Evolutionary conservation across 2,113 vertebrate genomes (phyloP).

Genomic region (Scatophagus argus): DNA sequence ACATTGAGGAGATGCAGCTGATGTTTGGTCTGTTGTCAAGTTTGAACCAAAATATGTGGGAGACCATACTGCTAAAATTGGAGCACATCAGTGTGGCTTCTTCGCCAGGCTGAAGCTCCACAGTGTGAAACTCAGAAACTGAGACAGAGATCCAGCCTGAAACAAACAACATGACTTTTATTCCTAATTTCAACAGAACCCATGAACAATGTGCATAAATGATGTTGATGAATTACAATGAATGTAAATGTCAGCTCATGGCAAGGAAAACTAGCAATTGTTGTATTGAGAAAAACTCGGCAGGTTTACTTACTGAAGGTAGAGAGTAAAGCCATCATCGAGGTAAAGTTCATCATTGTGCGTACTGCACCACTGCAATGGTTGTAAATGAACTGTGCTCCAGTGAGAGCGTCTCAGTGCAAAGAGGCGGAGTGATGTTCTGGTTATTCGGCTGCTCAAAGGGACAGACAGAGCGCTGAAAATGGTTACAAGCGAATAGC

Average conservation of each 20-base stretch:
- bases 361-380: neutral
- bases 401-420: neutral
- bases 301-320: conserved; percentile 15
- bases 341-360: conserved; percentile 12
- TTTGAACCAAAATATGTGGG: neutral
- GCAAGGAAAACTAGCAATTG: neutral
- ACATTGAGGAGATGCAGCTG: conserved; percentile 23
- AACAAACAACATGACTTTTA: neutral
- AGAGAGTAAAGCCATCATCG: conserved; percentile 17
- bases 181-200: neutral
- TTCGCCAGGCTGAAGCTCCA: neutral
- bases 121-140: neutral
- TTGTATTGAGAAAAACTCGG: neutral
- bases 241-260: neutral
- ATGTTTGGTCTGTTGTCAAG: accelerated
- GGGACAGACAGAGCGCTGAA: no score
- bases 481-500: no score
- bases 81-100: conserved; percentile 5
- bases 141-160: conserved; percentile 32
- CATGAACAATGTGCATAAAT: neutral
- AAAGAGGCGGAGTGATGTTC: neutral
- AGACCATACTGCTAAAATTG: accelerated
- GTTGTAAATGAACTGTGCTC: conserved; percentile 5
- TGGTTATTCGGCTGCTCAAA: neutral
- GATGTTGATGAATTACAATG: neutral